These are phyloP conservation scores for Calonectris borealis DNA, from an alignment of 2,113 vertebrate genomes.

Conservation along the genomic window DNA sequence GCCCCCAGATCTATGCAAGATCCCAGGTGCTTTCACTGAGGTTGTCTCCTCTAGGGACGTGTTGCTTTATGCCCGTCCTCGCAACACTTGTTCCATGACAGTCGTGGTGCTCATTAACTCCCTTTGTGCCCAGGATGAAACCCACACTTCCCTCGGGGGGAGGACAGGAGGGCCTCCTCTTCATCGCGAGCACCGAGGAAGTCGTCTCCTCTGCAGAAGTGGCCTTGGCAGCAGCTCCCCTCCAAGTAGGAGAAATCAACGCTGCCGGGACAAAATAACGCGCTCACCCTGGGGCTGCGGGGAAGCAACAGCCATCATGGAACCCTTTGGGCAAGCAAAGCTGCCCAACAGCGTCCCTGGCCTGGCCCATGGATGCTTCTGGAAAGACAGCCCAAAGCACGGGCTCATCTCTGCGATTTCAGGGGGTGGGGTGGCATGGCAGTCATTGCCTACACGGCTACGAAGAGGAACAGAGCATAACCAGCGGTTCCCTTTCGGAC, in stretches of 20 bases:
- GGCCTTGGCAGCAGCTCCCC: background rate
- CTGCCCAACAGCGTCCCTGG: background rate
- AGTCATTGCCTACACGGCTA: rapidly evolving
- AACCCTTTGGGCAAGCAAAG: background rate
- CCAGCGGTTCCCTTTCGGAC: background rate
- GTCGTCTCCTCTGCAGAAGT: background rate
- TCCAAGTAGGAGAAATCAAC: background rate
- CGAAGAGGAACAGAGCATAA: rapidly evolving
- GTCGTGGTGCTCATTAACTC: background rate
- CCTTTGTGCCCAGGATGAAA: background rate
- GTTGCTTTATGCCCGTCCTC: background rate
- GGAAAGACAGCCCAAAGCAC: rapidly evolving
- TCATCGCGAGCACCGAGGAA: rapidly evolving
- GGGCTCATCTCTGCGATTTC: background rate
- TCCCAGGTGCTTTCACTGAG: background rate
- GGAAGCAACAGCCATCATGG: background rate
- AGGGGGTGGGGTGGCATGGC: background rate
- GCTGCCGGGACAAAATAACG: rapidly evolving
- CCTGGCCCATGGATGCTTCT: background rate
- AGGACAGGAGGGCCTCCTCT: background rate
- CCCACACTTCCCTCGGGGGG: rapidly evolving
- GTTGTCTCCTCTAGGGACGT: too few relatives aligned
- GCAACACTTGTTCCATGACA: too few relatives aligned
- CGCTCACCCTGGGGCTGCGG: rapidly evolving
- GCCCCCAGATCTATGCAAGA: background rate